Conservation (phyloP, 2,888 invertebrate genomes). For the Dasypogon diadema region DNA sequence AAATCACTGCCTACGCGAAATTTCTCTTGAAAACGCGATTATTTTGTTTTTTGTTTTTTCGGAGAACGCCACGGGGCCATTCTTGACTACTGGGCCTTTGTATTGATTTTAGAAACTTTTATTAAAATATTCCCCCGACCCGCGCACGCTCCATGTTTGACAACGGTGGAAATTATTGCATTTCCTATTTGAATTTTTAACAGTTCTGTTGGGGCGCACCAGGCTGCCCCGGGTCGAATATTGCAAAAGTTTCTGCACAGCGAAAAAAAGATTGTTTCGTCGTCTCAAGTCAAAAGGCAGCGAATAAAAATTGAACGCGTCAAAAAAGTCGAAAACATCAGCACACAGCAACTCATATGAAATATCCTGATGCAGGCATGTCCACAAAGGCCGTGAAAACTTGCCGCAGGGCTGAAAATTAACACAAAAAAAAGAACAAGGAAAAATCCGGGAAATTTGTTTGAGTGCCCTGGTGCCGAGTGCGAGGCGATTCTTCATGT, state of each 20-base stretch:
- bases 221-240: slow-evolving; percentile 15
- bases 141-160: neutral
- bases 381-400: slow-evolving; percentile 41
- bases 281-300: slow-evolving; percentile 43
- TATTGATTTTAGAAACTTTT: slow-evolving; percentile 40
- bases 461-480: slow-evolving; percentile 32
- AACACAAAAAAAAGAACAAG: slow-evolving; percentile 40
- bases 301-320: slow-evolving; percentile 46
- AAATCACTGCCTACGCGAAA: slow-evolving; percentile 36
- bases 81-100: neutral
- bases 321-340: slow-evolving; percentile 31
- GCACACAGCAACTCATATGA: slow-evolving; percentile 44
- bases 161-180: slow-evolving; percentile 42
- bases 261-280: slow-evolving; percentile 29
- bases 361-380: slow-evolving; percentile 32
- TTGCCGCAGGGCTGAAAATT: slow-evolving; percentile 33
- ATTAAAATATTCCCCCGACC: slow-evolving; percentile 22
- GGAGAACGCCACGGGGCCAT: neutral
- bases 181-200: slow-evolving; percentile 47
- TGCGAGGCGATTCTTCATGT: slow-evolving; percentile 29
- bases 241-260: slow-evolving; percentile 38
- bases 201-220: slow-evolving; percentile 6
- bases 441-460: slow-evolving; percentile 41
- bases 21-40: neutral
- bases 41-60: neutral